phyloP scores from a whole-genome alignment of 2,888 invertebrate genomes.

The Leucophenga maculata region DNA sequence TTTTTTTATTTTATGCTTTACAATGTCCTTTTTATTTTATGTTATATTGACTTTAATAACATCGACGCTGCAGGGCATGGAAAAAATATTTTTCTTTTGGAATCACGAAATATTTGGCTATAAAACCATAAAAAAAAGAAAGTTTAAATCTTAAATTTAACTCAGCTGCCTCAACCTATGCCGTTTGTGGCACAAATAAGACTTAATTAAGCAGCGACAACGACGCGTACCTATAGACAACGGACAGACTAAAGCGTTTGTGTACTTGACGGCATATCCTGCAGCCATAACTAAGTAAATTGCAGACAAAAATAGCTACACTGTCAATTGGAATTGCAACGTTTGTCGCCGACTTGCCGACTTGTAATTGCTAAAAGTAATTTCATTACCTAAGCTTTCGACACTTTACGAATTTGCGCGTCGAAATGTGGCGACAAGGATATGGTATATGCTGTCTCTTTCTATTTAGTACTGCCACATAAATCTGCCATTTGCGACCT shows the following conservation, averaged over 20 bases:
- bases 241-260: neutral
- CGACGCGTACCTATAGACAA: neutral
- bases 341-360: neutral
- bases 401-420: conserved; percentile 13
- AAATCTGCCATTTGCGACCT: conserved; percentile 18
- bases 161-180: too few species aligned
- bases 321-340: neutral
- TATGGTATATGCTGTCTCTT: too few species aligned
- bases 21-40: conserved; percentile 20
- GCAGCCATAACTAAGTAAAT: conserved; percentile 4
- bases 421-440: neutral
- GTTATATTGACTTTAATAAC: conserved; percentile 56
- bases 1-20: too few species aligned
- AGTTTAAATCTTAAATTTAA: too few species aligned
- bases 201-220: neutral
- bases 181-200: neutral
- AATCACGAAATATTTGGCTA: conserved; percentile 7
- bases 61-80: conserved; percentile 55
- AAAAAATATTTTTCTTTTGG: conserved; percentile 54
- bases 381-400: conserved; percentile 52
- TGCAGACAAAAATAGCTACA: neutral
- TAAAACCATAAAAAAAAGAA: too few species aligned
- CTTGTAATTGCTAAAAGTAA: conserved; percentile 53
- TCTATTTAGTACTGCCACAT: neutral
- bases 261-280: neutral